These are phyloP conservation scores for Triplophysa dalaica DNA, from an alignment of 2,113 vertebrate species.

Conservation along the genomic window DNA sequence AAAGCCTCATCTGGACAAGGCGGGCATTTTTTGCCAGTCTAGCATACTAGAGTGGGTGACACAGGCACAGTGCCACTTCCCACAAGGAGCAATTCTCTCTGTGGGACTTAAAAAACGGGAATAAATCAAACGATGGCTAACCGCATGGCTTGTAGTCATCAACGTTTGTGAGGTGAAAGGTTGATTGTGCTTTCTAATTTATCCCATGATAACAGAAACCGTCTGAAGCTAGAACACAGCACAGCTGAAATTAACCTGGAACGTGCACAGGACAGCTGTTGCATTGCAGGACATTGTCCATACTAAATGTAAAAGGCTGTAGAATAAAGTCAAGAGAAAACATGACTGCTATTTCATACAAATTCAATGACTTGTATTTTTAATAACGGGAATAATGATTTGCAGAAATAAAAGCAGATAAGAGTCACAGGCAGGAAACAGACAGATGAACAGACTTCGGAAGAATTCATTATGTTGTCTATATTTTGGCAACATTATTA, in stretches of 20 bases:
- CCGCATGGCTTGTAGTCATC: neutral
- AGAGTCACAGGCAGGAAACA: too few relatives aligned
- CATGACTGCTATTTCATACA: slow-evolving; percentile 13
- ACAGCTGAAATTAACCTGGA: neutral
- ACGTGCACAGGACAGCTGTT: neutral
- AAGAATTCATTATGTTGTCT: too few relatives aligned
- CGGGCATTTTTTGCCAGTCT: slow-evolving; percentile 12
- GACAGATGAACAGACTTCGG: too few relatives aligned
- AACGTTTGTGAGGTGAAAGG: neutral
- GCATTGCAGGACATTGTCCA: neutral
- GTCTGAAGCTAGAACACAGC: neutral
- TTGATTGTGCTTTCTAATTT: neutral
- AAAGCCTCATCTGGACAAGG: slow-evolving; percentile 28
- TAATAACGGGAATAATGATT: neutral
- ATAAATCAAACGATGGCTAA: neutral
- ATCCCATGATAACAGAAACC: neutral
- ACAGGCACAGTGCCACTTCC: slow-evolving; percentile 26
- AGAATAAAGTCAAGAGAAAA: neutral
- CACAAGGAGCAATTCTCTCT: neutral
- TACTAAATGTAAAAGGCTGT: neutral
- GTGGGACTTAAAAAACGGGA: neutral
- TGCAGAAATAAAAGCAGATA: neutral
- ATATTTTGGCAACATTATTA: too few relatives aligned
- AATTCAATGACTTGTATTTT: neutral
- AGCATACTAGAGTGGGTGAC: slow-evolving; percentile 14